A percentile compares a stretch with the other conserved stretches of the same genome.
phyloP scores from a whole-genome alignment of 2,888 invertebrate genomes.

The Ctena decussata region DNA sequence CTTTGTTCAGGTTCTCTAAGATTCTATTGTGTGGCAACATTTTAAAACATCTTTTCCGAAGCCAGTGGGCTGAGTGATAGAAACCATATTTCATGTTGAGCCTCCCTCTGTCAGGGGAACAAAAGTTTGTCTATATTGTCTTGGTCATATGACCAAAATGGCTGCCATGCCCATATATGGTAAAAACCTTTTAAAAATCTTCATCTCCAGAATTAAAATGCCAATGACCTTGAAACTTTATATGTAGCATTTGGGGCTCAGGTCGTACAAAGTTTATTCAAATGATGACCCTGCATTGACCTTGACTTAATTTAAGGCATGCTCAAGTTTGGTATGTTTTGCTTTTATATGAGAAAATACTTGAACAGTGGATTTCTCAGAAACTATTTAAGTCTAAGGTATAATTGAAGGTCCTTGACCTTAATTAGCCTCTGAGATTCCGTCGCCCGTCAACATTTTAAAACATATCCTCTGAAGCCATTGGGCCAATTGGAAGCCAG shows the following conservation, averaged over 20 bases:
- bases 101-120: background rate
- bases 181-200: constrained; percentile 9
- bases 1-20: no score
- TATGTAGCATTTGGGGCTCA: background rate
- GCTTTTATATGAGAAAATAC: no score
- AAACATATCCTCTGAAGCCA: no score
- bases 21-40: no score
- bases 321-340: background rate
- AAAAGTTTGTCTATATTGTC: background rate
- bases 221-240: background rate
- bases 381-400: no score
- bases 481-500: no score
- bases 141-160: constrained; percentile 1
- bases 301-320: background rate
- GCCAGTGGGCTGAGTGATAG: background rate
- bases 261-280: background rate
- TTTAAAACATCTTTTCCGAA: background rate
- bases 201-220: background rate
- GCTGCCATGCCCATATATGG: background rate
- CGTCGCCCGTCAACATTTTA: no score
- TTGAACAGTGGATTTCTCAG: no score
- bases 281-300: background rate
- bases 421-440: no score
- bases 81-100: background rate
- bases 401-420: no score